Conservation (phyloP, 2,797 vertebrate genomes). For the Liasis olivaceus region DNA sequence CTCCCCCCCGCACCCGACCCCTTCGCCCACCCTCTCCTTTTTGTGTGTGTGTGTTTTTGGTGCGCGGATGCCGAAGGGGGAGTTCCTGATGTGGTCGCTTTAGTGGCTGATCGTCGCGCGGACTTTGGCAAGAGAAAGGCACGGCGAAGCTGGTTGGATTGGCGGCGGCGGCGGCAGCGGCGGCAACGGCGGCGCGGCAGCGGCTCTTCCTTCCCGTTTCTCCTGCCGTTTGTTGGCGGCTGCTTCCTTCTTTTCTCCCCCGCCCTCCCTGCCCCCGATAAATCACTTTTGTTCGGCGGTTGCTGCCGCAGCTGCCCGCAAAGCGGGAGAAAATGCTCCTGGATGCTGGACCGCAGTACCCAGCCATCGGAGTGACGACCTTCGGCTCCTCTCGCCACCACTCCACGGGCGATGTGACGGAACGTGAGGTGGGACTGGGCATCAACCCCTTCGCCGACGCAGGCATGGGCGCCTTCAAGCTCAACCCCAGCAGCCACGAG, state of each 20-base stretch:
- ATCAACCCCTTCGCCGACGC: conserved; percentile 97
- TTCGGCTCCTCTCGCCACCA: conserved; percentile 98
- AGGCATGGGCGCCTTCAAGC: conserved; percentile 99
- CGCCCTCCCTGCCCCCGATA: conserved; percentile 23
- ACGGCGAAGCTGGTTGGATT: not conserved
- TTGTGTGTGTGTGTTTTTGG: conserved; percentile 43
- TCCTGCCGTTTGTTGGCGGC: conserved; percentile 34
- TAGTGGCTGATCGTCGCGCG: conserved; percentile 64
- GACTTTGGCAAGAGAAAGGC: conserved; percentile 52
- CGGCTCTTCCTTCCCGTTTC: not conserved
- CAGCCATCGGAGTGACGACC: conserved; percentile 98
- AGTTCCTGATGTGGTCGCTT: conserved; percentile 70
- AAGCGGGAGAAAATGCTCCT: conserved; percentile 93
- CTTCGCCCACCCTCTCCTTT: not conserved
- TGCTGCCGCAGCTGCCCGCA: conserved; percentile 49
- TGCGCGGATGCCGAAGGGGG: conserved; percentile 72
- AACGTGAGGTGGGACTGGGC: conserved; percentile 96
- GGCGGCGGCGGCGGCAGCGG: not conserved
- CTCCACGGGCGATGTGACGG: conserved; percentile 96
- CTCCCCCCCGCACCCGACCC: not conserved
- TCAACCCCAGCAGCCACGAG: conserved; percentile 96
- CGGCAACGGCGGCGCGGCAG: not conserved
- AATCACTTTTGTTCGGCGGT: not conserved
- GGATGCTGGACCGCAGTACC: conserved; percentile 99
- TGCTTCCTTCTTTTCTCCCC: conserved; percentile 73